Evolutionary conservation across 2,113 vertebrate genomes (phyloP), one percentile per base, ranked within the genome.

Genomic region (Azemiops feae): DNA sequence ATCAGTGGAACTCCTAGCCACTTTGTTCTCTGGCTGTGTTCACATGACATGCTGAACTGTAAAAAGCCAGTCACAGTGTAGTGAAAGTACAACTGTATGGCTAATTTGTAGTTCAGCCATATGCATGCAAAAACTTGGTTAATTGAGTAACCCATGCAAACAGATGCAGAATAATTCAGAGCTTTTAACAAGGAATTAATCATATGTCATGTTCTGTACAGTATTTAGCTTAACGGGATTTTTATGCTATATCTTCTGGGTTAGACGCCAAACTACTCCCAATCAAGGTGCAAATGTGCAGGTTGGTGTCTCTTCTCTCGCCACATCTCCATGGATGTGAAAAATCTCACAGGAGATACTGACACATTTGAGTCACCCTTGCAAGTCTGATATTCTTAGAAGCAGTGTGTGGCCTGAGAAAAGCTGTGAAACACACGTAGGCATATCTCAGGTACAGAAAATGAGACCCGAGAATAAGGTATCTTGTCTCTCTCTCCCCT

Each of bases 381-480:
- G 54, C 89, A 90, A 90, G 89, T 90, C 10, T 90, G 89, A 34
- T 93, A 64, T 93, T 90, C 89, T 93, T 90, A 90, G 92, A 64
- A 93, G 60, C 89, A 23, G 50, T 89, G 14, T 58, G 43, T 0
- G 3, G 86, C 60, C 74, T n/a, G 45, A 5, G 54, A 86, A 64
- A 39, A 27, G 12, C 74, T 3, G 27, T 20, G 45, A 57, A 34
- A 14, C 69, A 60, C 47, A 74, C 39, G 45, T 43, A 43, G 43
- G 23, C 25, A n/a, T 43, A 81, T 43, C 74, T 43, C 8, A 92
- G 74, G 18, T 30, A 18, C 1, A 16, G 52, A 86, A 81, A 86
- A 74, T 74, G 34, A 34, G 9, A 69, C 7, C 47, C 53, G 88
- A 92, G 57, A 86, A 74, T 34, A 34, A 34, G 22, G 8, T 3